Conservation (phyloP, 1,140 invertebrate species). For the Apis florea region DNA sequence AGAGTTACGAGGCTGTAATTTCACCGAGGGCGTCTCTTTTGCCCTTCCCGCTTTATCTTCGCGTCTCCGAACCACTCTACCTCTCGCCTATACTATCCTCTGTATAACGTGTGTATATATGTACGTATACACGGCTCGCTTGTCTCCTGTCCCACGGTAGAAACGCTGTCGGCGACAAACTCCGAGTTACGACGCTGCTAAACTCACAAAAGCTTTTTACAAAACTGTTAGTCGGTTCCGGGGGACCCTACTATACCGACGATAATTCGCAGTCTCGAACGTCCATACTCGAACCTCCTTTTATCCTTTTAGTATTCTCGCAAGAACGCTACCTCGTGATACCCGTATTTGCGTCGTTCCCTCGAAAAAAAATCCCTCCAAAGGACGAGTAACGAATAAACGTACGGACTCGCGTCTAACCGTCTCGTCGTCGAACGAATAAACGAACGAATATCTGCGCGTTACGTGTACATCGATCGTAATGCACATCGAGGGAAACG, state of each 20-base stretch:
- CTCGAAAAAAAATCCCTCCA: neutral
- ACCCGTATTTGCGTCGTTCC: constrained; percentile 16
- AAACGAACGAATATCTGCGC: no score
- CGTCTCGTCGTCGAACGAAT: no score
- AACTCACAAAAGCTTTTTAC: constrained; percentile 75
- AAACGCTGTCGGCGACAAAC: constrained; percentile 67
- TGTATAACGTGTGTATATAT: no score
- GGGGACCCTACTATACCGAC: constrained; percentile 15
- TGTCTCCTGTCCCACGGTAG: constrained; percentile 61
- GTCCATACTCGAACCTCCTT: constrained; percentile 38
- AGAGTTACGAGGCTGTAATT: constrained; percentile 75
- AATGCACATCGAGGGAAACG: no score
- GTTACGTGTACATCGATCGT: no score
- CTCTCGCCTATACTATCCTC: no score
- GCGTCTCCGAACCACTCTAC: constrained; percentile 6
- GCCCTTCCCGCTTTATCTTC: constrained; percentile 59
- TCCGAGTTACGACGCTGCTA: constrained; percentile 70
- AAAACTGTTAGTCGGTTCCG: constrained; percentile 67
- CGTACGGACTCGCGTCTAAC: no score
- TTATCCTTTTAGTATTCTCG: constrained; percentile 44
- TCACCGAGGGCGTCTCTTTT: constrained; percentile 62
- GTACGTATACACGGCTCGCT: constrained; percentile 39
- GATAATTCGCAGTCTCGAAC: constrained; percentile 58
- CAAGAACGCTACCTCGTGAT: constrained; percentile 58
- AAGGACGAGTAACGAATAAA: no score